phyloP scores from a whole-genome alignment of 2,797 vertebrate genomes.

The Tragelaphus eurycerus region DNA sequence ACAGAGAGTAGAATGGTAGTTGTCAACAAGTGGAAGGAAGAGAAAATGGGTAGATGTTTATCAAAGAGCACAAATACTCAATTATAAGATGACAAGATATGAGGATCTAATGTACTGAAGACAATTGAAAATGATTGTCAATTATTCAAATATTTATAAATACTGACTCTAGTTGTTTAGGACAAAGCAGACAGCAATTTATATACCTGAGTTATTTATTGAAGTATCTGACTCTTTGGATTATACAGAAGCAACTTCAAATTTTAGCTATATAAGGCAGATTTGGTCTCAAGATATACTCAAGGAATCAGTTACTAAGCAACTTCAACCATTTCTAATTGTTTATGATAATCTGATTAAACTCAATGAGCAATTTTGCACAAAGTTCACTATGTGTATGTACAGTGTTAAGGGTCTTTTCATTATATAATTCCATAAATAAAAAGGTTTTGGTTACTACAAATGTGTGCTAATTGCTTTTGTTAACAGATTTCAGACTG shows the following conservation, averaged over 20 bases:
- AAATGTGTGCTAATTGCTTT: slow-evolving; percentile 4
- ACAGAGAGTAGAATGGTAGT: neutral
- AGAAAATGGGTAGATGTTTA: neutral
- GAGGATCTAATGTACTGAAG: neutral
- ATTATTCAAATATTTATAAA: neutral
- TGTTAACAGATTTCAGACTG: slow-evolving; percentile 28
- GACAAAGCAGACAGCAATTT: neutral
- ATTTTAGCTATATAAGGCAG: neutral
- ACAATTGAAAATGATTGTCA: neutral
- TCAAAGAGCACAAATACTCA: neutral
- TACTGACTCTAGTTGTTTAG: neutral
- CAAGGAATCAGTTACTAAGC: slow-evolving; percentile 7
- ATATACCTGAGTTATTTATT: neutral
- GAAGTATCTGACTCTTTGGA: neutral
- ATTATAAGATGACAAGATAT: neutral
- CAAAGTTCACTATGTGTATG: neutral
- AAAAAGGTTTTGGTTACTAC: slow-evolving; percentile 27
- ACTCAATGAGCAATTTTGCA: neutral
- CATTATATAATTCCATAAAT: neutral
- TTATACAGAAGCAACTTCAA: neutral
- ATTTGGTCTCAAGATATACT: neutral
- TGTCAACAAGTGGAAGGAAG: neutral
- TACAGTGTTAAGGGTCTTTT: neutral
- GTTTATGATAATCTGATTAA: slow-evolving; percentile 6
- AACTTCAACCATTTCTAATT: neutral